phyloP scores from a whole-genome alignment of 2,888 invertebrate genomes.

The Cerastoderma edule region DNA sequence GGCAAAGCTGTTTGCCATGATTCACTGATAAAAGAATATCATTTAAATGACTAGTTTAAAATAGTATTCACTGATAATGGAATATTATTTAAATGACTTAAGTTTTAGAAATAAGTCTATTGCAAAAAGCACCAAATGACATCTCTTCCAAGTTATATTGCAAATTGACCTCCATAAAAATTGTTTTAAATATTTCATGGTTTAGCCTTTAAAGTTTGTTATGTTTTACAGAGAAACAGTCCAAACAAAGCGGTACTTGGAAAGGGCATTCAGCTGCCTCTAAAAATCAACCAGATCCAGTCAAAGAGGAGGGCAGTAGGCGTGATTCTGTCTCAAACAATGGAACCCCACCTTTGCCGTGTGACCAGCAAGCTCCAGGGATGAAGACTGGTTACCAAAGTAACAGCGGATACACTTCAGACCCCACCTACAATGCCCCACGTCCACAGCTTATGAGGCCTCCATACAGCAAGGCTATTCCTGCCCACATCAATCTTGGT shows the following conservation, averaged over 20 bases:
- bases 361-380: conserved; percentile 19
- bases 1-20: too few species aligned
- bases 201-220: not conserved
- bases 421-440: conserved; percentile 62
- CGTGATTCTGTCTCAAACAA: conserved; percentile 34
- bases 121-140: too few species aligned
- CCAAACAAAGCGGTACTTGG: conserved; percentile 24
- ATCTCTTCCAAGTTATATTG: not conserved
- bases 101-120: too few species aligned
- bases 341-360: conserved; percentile 40
- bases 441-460: conserved; percentile 45
- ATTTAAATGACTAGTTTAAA: too few species aligned
- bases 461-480: conserved; percentile 63
- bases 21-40: too few species aligned
- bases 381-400: conserved; percentile 1
- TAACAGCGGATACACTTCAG: conserved; percentile 70
- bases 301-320: not conserved
- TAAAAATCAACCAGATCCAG: conserved; percentile 12
- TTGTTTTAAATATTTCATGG: not conserved
- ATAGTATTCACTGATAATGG: too few species aligned
- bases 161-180: not conserved
- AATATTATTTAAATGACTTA: too few species aligned
- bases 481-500: conserved; percentile 67
- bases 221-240: conserved; percentile 43
- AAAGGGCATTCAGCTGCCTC: conserved; percentile 38